phyloP scores from a whole-genome alignment of 2,888 invertebrate species.

The Ganaspis brasiliensis region DNA sequence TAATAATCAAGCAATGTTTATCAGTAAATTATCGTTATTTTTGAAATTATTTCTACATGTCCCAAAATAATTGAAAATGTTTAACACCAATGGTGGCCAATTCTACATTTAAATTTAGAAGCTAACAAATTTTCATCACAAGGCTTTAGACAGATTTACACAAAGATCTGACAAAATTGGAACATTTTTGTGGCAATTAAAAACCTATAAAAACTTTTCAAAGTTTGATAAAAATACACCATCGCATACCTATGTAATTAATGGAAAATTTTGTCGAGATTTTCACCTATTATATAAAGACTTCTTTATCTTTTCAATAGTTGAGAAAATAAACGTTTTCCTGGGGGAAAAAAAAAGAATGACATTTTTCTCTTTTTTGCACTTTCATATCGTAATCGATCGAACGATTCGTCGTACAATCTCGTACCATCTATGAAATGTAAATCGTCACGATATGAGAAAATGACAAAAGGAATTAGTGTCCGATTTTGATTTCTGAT shows the following conservation, averaged over 20 bases:
- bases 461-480: background rate
- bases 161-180: background rate
- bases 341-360: background rate
- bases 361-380: background rate
- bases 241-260: slow-evolving; percentile 18
- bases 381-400: slow-evolving; percentile 17
- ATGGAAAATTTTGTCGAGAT: no score
- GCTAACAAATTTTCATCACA: background rate
- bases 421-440: slow-evolving; percentile 28
- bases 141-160: slow-evolving; percentile 2
- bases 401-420: slow-evolving; percentile 22
- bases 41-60: no score
- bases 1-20: no score
- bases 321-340: no score
- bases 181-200: background rate
- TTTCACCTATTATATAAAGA: no score
- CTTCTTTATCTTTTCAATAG: no score
- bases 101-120: slow-evolving; percentile 9
- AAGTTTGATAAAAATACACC: slow-evolving; percentile 4
- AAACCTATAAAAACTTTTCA: background rate
- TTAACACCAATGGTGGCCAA: slow-evolving; percentile 11
- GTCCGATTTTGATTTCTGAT: background rate
- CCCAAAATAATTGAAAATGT: background rate
- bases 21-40: background rate
- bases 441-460: slow-evolving; percentile 10